Evolutionary conservation across 2,888 invertebrate genomes (phyloP), one percentile per base, ranked within the genome.

Genomic region (Aphidius colemani): DNA sequence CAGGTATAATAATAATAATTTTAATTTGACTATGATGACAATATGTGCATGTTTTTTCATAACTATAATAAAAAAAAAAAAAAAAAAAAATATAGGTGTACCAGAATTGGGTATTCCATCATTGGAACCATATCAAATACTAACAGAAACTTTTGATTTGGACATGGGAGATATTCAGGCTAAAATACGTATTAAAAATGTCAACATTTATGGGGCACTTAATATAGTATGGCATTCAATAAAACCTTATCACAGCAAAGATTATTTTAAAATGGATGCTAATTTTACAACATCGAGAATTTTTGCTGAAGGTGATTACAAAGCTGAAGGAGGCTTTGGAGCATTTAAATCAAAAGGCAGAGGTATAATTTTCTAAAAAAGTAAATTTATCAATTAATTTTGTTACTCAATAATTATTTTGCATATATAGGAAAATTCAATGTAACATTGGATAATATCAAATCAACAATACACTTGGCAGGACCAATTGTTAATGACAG

Each of bases 281-380:
- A 87, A 88, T 65, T 73, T 87, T 66, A 84, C 84, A 48, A 79
- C 87, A 41, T 88, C 89, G 0, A 83, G 83, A 69, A 74, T 88
- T 9, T 75, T 83, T 49, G 79, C 88, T 4, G 86, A 84, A 56
- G 89, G 90, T 4, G 79, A 84, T 41, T 90, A 88, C 76, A 85
- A 85, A 70, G 89, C 87, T 0, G 86, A 88, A 66, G 89, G 90
- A 9, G 82, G 84, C 44, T 83, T 90, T 63, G 89, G 88, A 67
- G 82, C 85, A 8, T 82, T 89, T 68, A 86, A 85, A 69, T 75
- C 91, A 66, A 85, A 85, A 64, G 88, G 90, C 40, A 85, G 89
- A 86, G 84, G 90, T 90, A 3, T 6, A n/a, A n/a, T n/a, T n/a
- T n/a, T n/a, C n/a, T n/a, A 44, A 61, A 41, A 43, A 59, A 59